Evolutionary conservation across 2,888 invertebrate genomes (phyloP).

Genomic region (Machimus atricapillus): DNA sequence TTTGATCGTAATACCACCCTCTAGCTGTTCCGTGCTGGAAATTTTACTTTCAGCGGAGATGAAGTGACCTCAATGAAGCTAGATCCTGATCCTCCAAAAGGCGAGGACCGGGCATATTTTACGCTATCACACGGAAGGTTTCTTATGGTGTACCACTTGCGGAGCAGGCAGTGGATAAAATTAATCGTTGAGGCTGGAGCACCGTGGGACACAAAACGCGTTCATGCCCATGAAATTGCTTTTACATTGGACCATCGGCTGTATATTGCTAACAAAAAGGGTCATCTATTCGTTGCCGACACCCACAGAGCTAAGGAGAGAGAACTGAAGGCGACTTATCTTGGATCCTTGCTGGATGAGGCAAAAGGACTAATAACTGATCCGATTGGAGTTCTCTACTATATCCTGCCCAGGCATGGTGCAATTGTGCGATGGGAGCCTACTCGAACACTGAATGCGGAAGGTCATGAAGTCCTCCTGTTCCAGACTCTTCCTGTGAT

Average conservation of each 20-base stretch:
- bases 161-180: slow-evolving; percentile 41
- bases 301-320: slow-evolving; percentile 19
- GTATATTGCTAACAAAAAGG: slow-evolving; percentile 40
- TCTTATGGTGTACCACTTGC: slow-evolving; percentile 44
- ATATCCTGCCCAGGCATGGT: slow-evolving; percentile 47
- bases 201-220: slow-evolving; percentile 36
- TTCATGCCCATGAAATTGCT: slow-evolving; percentile 42
- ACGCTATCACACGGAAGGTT: slow-evolving; percentile 44
- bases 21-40: slow-evolving; percentile 42
- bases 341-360: slow-evolving; percentile 47
- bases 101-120: slow-evolving; percentile 44
- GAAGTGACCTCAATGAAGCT: slow-evolving; percentile 43
- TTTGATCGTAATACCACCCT: not conserved
- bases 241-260: slow-evolving; percentile 43
- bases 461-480: slow-evolving; percentile 49
- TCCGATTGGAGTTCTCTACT: slow-evolving; percentile 46
- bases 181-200: slow-evolving; percentile 14
- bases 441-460: slow-evolving; percentile 45
- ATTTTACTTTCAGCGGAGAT: slow-evolving; percentile 13
- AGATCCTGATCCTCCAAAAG: slow-evolving; percentile 41
- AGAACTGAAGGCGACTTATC: slow-evolving; percentile 33
- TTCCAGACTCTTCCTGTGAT: slow-evolving; percentile 45
- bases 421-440: slow-evolving; percentile 49
- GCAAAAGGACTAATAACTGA: slow-evolving; percentile 47
- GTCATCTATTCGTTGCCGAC: slow-evolving; percentile 41